Conservation (phyloP, 2,113 vertebrate species). For the Procavia capensis region DNA sequence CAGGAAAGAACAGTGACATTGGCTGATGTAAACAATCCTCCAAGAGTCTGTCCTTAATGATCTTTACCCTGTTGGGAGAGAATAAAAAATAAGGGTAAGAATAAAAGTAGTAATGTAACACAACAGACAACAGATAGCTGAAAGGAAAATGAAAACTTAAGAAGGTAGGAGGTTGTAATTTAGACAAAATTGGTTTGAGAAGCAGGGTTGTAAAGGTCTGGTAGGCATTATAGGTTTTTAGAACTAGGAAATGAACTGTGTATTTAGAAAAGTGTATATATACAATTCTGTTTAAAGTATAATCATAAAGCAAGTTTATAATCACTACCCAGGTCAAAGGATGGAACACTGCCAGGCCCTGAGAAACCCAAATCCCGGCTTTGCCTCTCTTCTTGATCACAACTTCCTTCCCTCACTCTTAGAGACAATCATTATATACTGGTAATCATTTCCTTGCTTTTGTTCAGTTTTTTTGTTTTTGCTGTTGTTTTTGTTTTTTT, state of each 20-base stretch:
- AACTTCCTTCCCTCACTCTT: background rate
- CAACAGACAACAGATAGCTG: background rate
- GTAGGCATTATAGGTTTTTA: background rate
- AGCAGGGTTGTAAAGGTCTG: background rate
- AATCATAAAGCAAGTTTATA: background rate
- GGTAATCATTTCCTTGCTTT: background rate
- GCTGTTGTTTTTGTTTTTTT: background rate
- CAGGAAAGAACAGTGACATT: background rate
- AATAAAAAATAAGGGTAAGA: background rate
- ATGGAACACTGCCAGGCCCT: background rate
- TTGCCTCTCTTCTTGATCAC: background rate
- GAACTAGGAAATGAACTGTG: background rate
- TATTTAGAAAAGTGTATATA: background rate
- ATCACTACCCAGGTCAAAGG: background rate
- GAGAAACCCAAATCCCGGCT: background rate
- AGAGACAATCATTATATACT: background rate
- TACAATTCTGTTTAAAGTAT: background rate
- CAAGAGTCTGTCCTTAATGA: background rate
- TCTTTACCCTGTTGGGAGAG: background rate
- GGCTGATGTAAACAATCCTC: background rate
- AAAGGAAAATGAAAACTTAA: background rate
- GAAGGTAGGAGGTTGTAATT: background rate
- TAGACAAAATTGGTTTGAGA: background rate
- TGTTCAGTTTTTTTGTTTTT: background rate
- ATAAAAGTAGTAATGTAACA: background rate